A percentile compares a stretch with the other conserved stretches of the same genome.
Evolutionary conservation across 2,113 vertebrate genomes (phyloP).

Genomic region (human): DNA sequence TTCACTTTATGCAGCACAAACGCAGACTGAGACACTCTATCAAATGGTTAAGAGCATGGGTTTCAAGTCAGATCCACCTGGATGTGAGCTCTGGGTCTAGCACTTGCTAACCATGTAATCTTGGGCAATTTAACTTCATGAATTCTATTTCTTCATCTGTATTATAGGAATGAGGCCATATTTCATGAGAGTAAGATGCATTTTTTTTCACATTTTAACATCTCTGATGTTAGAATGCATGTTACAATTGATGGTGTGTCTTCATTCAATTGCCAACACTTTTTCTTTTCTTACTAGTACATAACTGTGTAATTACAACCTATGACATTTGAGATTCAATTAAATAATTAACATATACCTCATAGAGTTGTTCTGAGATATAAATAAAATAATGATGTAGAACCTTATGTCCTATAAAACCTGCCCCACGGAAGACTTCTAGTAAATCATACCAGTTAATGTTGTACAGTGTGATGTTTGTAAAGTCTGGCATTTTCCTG

Average conservation of each 20-base stretch:
- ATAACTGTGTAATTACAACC: background rate
- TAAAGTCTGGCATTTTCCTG: background rate
- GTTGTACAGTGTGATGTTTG: background rate
- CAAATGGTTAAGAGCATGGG: background rate
- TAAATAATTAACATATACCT: background rate
- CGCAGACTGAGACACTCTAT: background rate
- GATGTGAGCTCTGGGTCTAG: background rate
- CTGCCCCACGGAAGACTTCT: background rate
- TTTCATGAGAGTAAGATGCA: background rate
- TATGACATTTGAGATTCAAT: background rate
- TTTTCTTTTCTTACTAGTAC: constrained; percentile 14
- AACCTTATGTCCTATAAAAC: background rate
- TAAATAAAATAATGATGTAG: background rate
- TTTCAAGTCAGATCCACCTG: background rate
- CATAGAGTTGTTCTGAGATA: constrained; percentile 6
- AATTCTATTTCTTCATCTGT: background rate
- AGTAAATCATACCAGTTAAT: background rate
- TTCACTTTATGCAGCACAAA: background rate
- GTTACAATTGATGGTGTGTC: background rate
- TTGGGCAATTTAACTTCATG: background rate
- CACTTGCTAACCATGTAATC: background rate
- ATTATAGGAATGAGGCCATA: background rate
- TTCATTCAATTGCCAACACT: background rate
- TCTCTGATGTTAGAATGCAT: background rate
- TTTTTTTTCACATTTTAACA: constrained; percentile 10